Percentiles rank a stretch among this genome's conserved stretches.
Evolutionary conservation across 2,113 vertebrate genomes (phyloP).

Genomic region (Lamprologus lemairii): DNA sequence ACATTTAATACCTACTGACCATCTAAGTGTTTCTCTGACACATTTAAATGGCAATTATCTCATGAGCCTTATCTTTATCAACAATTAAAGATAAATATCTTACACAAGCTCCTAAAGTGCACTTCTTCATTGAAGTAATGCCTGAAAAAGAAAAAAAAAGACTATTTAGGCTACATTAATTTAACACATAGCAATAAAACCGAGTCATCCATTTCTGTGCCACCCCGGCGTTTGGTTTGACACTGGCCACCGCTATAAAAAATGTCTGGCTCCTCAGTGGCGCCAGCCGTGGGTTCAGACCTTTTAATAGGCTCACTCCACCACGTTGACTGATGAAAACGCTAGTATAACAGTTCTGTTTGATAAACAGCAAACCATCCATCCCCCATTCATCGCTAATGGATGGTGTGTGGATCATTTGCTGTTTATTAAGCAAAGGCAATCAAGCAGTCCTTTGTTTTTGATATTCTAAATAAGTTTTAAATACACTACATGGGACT

Average conservation of each 20-base stretch:
- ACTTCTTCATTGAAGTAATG: neutral
- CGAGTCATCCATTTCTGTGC: neutral
- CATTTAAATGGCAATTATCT: neutral
- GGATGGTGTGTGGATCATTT: neutral
- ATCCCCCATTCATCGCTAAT: neutral
- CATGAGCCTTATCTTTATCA: neutral
- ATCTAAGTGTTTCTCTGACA: neutral
- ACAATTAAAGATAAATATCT: neutral
- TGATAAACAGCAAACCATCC: neutral
- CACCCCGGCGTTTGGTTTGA: neutral
- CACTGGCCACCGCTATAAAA: neutral
- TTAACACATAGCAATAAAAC: neutral
- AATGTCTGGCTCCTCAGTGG: neutral
- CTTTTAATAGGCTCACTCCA: neutral
- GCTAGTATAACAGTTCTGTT: neutral
- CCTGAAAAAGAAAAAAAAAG: neutral
- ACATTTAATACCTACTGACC: neutral
- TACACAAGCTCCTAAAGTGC: neutral
- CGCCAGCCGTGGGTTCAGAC: neutral
- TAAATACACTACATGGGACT: neutral
- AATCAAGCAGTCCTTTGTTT: neutral
- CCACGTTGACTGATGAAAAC: neutral
- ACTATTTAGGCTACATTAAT: neutral
- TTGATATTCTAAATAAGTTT: neutral
- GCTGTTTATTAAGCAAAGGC: neutral